phyloP scores from a whole-genome alignment of 2,797 vertebrate species.

The Trichosurus vulpecula region DNA sequence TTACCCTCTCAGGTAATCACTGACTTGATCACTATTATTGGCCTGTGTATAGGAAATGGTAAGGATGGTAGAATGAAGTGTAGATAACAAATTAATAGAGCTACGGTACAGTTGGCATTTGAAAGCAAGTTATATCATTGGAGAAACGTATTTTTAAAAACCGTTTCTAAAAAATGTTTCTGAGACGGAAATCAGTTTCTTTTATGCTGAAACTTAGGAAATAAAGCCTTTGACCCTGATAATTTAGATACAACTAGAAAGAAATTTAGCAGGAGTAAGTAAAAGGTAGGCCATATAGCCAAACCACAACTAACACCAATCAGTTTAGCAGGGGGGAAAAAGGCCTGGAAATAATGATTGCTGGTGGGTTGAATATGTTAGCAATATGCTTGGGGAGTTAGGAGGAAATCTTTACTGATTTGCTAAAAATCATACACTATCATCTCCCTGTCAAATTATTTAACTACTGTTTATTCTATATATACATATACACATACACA shows the following conservation, averaged over 20 bases:
- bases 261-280: not conserved
- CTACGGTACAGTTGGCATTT: slow-evolving; percentile 43
- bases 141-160: slow-evolving; percentile 25
- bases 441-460: not conserved
- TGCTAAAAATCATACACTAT: not conserved
- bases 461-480: not conserved
- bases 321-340: not conserved
- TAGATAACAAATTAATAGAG: slow-evolving; percentile 34
- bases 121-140: slow-evolving; percentile 52
- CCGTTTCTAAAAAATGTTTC: slow-evolving; percentile 57
- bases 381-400: not conserved
- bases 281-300: not conserved
- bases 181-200: slow-evolving; percentile 29
- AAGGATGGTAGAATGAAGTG: not conserved
- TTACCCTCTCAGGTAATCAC: not conserved
- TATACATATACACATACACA: too few species aligned
- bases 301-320: not conserved
- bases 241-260: not conserved
- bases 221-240: slow-evolving; percentile 36
- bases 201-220: slow-evolving; percentile 18
- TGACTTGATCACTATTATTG: not conserved
- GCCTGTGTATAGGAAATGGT: not conserved
- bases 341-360: not conserved
- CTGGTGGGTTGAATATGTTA: not conserved
- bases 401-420: not conserved